phyloP scores from a whole-genome alignment of 2,888 invertebrate genomes.

The Anthophora plumipes region DNA sequence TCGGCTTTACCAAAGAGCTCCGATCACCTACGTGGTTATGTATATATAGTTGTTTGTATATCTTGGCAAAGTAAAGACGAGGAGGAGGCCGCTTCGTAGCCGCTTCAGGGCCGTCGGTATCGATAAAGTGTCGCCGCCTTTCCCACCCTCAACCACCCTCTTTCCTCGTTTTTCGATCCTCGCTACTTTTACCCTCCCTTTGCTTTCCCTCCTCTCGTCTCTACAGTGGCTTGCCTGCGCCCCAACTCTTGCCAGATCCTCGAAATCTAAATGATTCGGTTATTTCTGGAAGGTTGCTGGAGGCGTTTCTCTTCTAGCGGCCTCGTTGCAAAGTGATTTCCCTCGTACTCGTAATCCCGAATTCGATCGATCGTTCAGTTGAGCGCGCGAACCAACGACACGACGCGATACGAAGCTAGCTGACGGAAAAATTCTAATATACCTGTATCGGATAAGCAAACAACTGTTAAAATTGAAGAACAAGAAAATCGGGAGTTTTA shows the following conservation, averaged over 20 bases:
- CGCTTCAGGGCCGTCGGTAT: slow-evolving; percentile 59
- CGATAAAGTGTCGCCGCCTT: slow-evolving; percentile 71
- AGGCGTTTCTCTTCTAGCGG: slow-evolving; percentile 69
- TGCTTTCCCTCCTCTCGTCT: no score
- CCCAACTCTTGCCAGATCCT: slow-evolving; percentile 54
- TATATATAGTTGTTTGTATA: slow-evolving; percentile 57
- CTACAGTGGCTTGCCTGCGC: slow-evolving; percentile 55
- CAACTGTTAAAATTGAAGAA: slow-evolving; percentile 29
- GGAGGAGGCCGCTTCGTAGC: slow-evolving; percentile 50
- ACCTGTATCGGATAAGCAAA: slow-evolving; percentile 32
- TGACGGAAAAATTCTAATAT: slow-evolving; percentile 32
- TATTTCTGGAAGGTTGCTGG: slow-evolving; percentile 74
- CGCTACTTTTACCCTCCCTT: slow-evolving; percentile 44
- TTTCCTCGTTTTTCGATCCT: slow-evolving; percentile 55
- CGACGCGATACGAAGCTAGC: not conserved
- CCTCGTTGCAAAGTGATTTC: slow-evolving; percentile 78
- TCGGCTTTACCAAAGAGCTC: slow-evolving; percentile 58
- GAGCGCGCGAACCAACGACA: slow-evolving; percentile 19
- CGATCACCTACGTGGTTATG: slow-evolving; percentile 44
- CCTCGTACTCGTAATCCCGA: slow-evolving; percentile 78
- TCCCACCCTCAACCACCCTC: slow-evolving; percentile 31
- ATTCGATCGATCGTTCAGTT: slow-evolving; percentile 72
- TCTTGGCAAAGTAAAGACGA: slow-evolving; percentile 66
- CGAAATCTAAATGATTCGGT: slow-evolving; percentile 77
- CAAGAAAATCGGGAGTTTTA: not conserved